These are phyloP conservation scores for Meteorus colon DNA, from an alignment of 2,888 invertebrate genomes.

Conservation along the genomic window DNA sequence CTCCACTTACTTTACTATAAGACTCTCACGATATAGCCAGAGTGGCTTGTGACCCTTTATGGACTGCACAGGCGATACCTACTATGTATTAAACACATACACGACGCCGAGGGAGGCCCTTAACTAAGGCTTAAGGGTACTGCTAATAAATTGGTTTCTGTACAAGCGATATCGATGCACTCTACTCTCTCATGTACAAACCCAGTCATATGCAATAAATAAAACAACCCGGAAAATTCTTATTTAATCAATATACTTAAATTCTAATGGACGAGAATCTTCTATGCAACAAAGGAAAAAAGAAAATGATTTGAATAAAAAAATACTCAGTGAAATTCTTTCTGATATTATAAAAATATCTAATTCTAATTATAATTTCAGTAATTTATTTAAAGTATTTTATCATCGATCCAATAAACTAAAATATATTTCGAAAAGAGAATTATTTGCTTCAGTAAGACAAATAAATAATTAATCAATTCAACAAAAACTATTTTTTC, in stretches of 20 bases:
- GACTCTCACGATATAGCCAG: conserved; percentile 63
- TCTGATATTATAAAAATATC: too few species aligned
- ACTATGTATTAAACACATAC: conserved; percentile 37
- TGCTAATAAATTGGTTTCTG: conserved; percentile 67
- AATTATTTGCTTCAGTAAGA: too few species aligned
- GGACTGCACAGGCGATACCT: conserved; percentile 43
- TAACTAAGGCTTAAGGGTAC: conserved; percentile 67
- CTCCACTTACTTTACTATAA: conserved; percentile 63
- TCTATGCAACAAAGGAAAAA: too few species aligned
- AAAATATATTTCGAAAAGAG: too few species aligned
- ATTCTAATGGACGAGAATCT: too few species aligned
- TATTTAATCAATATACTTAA: background rate
- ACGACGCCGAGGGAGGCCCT: conserved; percentile 59
- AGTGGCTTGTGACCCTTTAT: conserved; percentile 46
- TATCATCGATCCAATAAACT: too few species aligned
- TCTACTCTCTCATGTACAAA: background rate
- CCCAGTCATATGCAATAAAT: background rate
- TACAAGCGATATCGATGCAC: conserved; percentile 27
- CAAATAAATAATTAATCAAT: too few species aligned
- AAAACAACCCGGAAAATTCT: background rate
- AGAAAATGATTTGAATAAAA: too few species aligned
- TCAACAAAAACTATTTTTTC: too few species aligned
- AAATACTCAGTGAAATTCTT: too few species aligned
- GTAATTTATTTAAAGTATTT: too few species aligned
- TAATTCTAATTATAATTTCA: too few species aligned